Evolutionary conservation across 92 coral and sea anemone genomes (phyloP).

Genomic region (Bergia puertoricense): DNA sequence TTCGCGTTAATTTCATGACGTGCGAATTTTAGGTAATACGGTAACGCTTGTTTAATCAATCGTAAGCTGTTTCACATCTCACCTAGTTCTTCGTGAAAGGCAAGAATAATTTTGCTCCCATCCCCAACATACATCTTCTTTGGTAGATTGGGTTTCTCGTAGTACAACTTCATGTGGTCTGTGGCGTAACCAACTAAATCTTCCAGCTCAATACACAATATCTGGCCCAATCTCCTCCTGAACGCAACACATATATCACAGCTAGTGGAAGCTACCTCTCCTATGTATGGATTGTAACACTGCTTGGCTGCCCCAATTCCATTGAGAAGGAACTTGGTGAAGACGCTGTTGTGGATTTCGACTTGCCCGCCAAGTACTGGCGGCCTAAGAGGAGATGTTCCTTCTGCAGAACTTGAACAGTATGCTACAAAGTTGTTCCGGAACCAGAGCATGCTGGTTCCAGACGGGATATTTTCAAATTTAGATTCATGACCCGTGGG

Average conservation of each 20-base stretch:
- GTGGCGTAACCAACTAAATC: neutral
- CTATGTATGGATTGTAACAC: neutral
- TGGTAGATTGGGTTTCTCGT: neutral
- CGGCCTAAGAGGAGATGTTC: neutral
- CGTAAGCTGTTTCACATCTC: neutral
- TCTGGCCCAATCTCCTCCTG: neutral
- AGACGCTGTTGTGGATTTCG: neutral
- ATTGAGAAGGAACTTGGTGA: slow-evolving; percentile 9
- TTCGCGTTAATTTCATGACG: too few species aligned
- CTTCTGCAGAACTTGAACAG: slow-evolving; percentile 2
- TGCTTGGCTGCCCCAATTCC: neutral
- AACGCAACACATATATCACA: neutral
- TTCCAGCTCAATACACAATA: neutral
- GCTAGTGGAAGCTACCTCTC: neutral
- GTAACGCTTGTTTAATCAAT: too few species aligned
- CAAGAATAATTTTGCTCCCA: neutral
- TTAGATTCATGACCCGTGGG: neutral
- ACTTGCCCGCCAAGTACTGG: neutral
- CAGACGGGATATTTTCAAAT: neutral
- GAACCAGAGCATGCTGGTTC: neutral
- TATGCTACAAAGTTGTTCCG: neutral
- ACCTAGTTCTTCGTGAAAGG: neutral
- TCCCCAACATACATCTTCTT: neutral
- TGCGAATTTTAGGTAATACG: too few species aligned
- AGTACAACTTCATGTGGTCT: neutral